These are phyloP conservation scores for Drosophila carrolli DNA, from an alignment of 1,140 invertebrate genomes.

Conservation along the genomic window DNA sequence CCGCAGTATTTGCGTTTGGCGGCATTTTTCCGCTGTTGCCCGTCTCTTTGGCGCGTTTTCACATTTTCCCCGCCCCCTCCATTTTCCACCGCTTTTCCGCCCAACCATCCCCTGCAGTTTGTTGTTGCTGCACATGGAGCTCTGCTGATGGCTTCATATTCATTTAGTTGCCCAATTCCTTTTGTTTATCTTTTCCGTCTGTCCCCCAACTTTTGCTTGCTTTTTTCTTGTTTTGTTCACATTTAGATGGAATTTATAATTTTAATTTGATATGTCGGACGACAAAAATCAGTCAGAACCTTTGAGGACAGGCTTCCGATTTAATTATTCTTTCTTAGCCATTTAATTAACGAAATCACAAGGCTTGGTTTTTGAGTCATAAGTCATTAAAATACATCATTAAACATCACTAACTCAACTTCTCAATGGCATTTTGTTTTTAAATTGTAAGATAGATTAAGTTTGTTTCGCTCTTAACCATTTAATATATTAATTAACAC, in stretches of 20 bases:
- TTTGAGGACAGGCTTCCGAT: too few relatives aligned
- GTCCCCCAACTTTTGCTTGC: neutral
- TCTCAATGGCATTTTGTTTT: too few relatives aligned
- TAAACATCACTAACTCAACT: too few relatives aligned
- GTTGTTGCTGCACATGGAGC: conserved; percentile 37
- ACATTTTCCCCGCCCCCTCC: conserved; percentile 34
- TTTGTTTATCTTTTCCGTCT: conserved; percentile 62
- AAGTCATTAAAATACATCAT: too few relatives aligned
- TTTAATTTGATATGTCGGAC: conserved; percentile 46
- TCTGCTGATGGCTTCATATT: conserved; percentile 40
- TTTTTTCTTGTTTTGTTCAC: conserved; percentile 42
- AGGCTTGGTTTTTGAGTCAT: too few relatives aligned
- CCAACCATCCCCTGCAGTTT: conserved; percentile 16
- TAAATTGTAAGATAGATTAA: too few relatives aligned
- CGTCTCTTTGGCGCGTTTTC: conserved; percentile 43
- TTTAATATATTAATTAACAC: too few relatives aligned
- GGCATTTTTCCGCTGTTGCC: conserved; percentile 56
- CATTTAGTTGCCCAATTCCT: conserved; percentile 36
- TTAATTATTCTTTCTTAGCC: too few relatives aligned
- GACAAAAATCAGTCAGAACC: neutral
- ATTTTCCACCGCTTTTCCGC: conserved; percentile 7
- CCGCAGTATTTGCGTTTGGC: conserved; percentile 69
- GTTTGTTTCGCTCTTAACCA: too few relatives aligned
- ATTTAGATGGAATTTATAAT: conserved; percentile 66
- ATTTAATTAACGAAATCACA: too few relatives aligned